A percentile compares a stretch with the other conserved stretches of the same genome.
phyloP scores from a whole-genome alignment of 2,797 vertebrate species.

The Columba guinea region DNA sequence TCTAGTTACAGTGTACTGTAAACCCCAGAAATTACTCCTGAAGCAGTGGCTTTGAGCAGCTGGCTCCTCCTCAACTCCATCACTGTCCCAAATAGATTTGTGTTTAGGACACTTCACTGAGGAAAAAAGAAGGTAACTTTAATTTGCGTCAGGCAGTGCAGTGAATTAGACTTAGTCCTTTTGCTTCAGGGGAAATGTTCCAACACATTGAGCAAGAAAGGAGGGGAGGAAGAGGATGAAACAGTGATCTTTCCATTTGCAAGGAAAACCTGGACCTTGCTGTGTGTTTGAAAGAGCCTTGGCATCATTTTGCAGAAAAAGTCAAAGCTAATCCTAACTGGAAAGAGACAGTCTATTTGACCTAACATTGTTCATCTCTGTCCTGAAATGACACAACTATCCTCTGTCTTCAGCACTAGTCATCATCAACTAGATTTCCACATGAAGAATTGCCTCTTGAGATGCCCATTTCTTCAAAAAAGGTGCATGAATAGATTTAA shows the following conservation, averaged over 20 bases:
- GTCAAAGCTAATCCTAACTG: neutral
- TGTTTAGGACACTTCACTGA: neutral
- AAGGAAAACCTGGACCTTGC: neutral
- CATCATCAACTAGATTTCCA: neutral
- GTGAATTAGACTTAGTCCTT: neutral
- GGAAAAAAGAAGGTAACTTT: neutral
- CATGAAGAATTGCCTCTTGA: neutral
- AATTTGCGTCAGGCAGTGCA: neutral
- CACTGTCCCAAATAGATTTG: neutral
- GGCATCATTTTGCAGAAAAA: neutral
- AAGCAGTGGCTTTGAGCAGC: neutral
- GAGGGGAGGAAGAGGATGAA: neutral
- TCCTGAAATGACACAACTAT: neutral
- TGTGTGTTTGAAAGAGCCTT: neutral
- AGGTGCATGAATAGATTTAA: neutral
- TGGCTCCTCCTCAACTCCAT: neutral
- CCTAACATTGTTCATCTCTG: neutral
- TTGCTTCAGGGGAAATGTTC: neutral
- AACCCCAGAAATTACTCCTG: neutral
- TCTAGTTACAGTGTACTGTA: neutral
- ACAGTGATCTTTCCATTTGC: neutral
- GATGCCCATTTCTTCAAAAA: neutral
- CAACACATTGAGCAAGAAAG: neutral
- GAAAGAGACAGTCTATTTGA: neutral
- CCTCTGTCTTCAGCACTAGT: neutral